Evolutionary conservation across 2,113 vertebrate genomes (phyloP), one percentile per base, ranked within the genome.

Genomic region (Paramisgurnus dabryanus): DNA sequence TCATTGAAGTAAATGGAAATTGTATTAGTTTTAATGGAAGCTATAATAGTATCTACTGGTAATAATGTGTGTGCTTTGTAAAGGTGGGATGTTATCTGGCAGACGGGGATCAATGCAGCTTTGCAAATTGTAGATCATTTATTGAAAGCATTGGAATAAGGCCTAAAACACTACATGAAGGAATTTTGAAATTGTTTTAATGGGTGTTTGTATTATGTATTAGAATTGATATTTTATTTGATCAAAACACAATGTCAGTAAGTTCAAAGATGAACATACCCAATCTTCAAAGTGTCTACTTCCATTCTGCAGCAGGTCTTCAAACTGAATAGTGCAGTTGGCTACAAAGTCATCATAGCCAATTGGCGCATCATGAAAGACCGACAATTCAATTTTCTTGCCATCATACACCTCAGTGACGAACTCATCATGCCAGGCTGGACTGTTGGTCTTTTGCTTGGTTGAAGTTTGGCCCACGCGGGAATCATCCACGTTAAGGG

Each of bases 311-410:
- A 99, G 94, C 91, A 99, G 95, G 90, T 99, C 98, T 89, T 99
- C 98, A 88, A 99, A 96, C 93, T 99, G 97, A 90, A 99, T 99
- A 89, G 96, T 98, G 94, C 97, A 99, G 92, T 99, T 99, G 87
- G 98, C 98, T 90, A 99, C 98, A 84, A 99, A 99, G 93, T 99
- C 97, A 8, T 99, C 97, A 78, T 99, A 99, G 84, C 98, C 98
- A 39, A 99, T 99, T 85, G 98, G 97, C 60, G 98, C 96, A 85
- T 99, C 98, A 4, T 99, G 98, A 92, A 99, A 99, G 72, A 99
- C 98, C 0, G 97, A 97, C 92, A 99, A 91, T 91, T 99, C 98
- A 84, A 99, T 96, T 87, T 96, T 98, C 89, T 95, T 91, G 79
- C 97, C 98, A 73, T 98, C 97, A 27, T 94, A 94, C 80, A 99